Base-by-base conservation (phyloP, 1,140 invertebrate genomes). In the Macrobrachium rosenbergii region DNA sequence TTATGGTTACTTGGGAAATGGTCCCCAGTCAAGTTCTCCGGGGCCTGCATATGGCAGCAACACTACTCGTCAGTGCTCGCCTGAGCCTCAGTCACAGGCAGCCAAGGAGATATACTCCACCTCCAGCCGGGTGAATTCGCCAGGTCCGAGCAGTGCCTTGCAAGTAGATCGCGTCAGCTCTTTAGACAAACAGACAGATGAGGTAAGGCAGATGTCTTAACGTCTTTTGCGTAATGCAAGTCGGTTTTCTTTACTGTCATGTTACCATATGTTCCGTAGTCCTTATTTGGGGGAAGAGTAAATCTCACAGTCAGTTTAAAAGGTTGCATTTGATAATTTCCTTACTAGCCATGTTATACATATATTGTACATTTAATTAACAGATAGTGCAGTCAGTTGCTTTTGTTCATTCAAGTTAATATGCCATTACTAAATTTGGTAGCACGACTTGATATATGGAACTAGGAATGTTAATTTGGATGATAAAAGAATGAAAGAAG, bases 171-270 rank as follows among this genome's bases (percentile, higher is more conserved):
- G 58, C 60, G 17, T 37, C 72, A 60, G 23, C 19, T 58, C 7
- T 21, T 59, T 83, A 16, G 60, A 83, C 10, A 69, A 76, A 59
- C 82, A 69, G 19, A 83, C 82, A 62, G 72, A 83, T 11, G 82
- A 83, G 82, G 82, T 83, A 62, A 7, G 43, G 64, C 19, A 67
- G 52, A 52, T 52, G 52, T 52, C 52, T 12, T 11, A 11, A 21
- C 6, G 67, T 5, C 7, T n/a, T 72, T 72, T 17, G 6, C 10
- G 23, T 6, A 72, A 12, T 12, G 12, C 12, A 52, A 12, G 12
- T 8, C 12, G 7, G 8, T 52, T 52, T 52, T 52, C 52, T 52
- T 10, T 52, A 52, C 8, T 52, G 7, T 52, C 52, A 52, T 10
- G 12, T 52, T 52, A 52, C 6, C 6, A 52, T 52, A 2, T 52